Evolutionary conservation across 2,113 vertebrate genomes (phyloP).

Genomic region (Dasyurus viverrinus): DNA sequence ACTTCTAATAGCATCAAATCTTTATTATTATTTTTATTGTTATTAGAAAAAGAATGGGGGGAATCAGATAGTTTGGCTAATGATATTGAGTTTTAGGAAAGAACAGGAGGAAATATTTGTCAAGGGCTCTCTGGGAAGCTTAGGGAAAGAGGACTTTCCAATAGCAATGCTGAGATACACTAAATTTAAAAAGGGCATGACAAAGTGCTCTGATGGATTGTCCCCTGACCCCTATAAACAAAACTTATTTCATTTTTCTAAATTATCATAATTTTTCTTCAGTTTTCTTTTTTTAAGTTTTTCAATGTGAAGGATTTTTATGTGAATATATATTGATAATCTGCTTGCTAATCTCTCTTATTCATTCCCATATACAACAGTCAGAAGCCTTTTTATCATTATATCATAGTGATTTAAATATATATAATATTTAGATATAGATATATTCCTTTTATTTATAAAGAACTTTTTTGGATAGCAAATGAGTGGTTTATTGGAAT

Average conservation of each 20-base stretch:
- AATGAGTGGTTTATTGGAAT: background rate
- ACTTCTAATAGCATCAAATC: background rate
- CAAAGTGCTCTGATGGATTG: background rate
- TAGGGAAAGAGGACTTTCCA: background rate
- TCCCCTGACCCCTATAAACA: background rate
- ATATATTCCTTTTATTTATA: background rate
- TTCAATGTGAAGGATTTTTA: background rate
- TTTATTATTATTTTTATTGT: background rate
- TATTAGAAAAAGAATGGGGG: background rate
- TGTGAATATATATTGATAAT: background rate
- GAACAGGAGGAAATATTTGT: background rate
- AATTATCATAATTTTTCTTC: background rate
- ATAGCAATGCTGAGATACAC: background rate
- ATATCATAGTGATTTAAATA: background rate
- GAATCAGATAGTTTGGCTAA: background rate
- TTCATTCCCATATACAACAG: background rate
- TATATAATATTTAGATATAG: too few species aligned
- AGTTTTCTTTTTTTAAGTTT: constrained; percentile 4
- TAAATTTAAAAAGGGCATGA: background rate
- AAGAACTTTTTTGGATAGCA: background rate
- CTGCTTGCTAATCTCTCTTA: background rate
- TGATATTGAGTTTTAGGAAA: background rate
- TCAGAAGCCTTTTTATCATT: background rate
- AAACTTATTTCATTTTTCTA: background rate
- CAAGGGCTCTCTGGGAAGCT: background rate